Percentiles rank a stretch among this genome's conserved stretches.
These are phyloP conservation scores for Hetaerina titia DNA, from an alignment of 2,888 invertebrate species.

Conservation along the genomic window DNA sequence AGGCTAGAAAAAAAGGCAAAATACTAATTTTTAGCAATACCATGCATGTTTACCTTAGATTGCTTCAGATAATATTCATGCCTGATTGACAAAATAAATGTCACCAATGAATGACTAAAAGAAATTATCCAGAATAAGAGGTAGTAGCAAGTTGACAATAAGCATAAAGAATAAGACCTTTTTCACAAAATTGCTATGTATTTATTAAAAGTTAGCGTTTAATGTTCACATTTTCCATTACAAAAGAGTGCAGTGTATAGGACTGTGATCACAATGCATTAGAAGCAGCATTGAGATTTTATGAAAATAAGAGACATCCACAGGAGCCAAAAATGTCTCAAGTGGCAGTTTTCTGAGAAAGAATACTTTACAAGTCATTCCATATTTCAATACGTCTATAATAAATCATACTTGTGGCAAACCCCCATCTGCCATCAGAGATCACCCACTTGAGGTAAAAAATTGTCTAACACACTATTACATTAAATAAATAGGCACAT, in stretches of 20 bases:
- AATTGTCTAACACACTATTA: constrained; percentile 50
- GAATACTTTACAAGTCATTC: constrained; percentile 53
- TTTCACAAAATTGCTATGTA: constrained; percentile 60
- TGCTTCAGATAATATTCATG: too few species aligned
- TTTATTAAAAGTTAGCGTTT: constrained; percentile 65
- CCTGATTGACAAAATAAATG: too few species aligned
- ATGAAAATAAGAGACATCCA: constrained; percentile 66
- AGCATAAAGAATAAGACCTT: not conserved
- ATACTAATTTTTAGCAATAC: too few species aligned
- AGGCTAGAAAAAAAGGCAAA: too few species aligned
- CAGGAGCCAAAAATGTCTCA: constrained; percentile 64
- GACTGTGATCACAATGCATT: constrained; percentile 66
- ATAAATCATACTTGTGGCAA: constrained; percentile 50
- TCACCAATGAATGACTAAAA: too few species aligned
- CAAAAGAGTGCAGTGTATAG: constrained; percentile 66
- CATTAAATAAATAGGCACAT: constrained; percentile 46
- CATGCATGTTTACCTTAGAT: too few species aligned
- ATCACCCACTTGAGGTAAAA: constrained; percentile 63
- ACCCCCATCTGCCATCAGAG: constrained; percentile 6
- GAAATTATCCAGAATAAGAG: too few species aligned
- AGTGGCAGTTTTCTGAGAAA: constrained; percentile 62
- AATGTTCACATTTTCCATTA: constrained; percentile 65
- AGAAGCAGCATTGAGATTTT: constrained; percentile 59
- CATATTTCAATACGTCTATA: constrained; percentile 30
- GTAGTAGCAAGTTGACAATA: too few species aligned